Evolutionary conservation across 2,113 vertebrate species (phyloP).

Genomic region (Rhinolophus ferrumequinum): DNA sequence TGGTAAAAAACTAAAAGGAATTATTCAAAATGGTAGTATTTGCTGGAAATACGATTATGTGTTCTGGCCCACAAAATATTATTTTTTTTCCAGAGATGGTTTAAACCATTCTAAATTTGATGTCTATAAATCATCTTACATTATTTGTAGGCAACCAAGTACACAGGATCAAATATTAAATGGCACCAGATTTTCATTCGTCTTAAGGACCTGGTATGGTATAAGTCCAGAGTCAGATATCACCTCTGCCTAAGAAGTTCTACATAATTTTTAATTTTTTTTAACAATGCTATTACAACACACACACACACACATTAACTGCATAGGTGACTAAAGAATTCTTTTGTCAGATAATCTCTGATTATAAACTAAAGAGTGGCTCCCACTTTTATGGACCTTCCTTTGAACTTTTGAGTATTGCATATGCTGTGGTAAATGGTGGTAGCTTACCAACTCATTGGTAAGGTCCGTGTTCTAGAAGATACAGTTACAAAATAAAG

Average conservation of each 20-base stretch:
- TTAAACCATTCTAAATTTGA: background rate
- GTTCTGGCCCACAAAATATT: background rate
- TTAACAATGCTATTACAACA: background rate
- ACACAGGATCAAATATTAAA: background rate
- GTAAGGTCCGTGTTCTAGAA: constrained; percentile 62
- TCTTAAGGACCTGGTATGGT: background rate
- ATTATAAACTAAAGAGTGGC: background rate
- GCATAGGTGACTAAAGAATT: background rate
- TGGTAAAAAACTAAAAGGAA: background rate
- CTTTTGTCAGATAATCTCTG: background rate
- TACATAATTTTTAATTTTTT: background rate
- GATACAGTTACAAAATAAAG: constrained; percentile 65
- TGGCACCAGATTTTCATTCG: constrained; percentile 3
- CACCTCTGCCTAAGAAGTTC: background rate
- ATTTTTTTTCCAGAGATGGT: background rate
- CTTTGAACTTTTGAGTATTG: background rate
- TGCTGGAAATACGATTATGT: background rate
- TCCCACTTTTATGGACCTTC: background rate
- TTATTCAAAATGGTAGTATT: constrained; percentile 11
- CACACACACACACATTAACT: background rate
- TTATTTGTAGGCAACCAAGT: background rate
- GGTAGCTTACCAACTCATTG: constrained; percentile 49
- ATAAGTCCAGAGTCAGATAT: background rate
- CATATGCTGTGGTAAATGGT: background rate
- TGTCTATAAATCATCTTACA: background rate